phyloP scores from a whole-genome alignment of 2,797 vertebrate species.

The Cossypha caffra region DNA sequence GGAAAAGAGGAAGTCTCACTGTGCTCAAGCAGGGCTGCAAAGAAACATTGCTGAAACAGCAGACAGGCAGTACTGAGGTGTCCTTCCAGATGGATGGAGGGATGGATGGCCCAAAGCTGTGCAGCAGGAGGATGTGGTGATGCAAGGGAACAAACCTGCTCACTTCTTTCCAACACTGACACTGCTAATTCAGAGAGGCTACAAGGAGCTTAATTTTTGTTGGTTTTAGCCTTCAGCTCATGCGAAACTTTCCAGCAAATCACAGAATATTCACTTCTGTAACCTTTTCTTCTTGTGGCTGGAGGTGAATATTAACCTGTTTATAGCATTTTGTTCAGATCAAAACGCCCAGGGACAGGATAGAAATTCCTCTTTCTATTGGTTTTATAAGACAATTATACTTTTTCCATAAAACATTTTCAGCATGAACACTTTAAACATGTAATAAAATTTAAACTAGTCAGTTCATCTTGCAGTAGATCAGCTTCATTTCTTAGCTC shows the following conservation, averaged over 20 bases:
- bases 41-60: neutral
- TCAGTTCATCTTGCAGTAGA: neutral
- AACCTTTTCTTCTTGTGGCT: neutral
- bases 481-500: neutral
- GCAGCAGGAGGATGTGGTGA: neutral
- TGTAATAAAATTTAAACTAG: neutral
- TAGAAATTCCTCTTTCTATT: neutral
- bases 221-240: neutral
- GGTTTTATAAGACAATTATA: neutral
- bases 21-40: neutral
- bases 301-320: neutral
- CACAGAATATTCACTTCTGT: neutral
- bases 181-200: neutral
- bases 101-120: neutral
- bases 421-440: neutral
- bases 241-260: neutral
- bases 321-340: neutral
- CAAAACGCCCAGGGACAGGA: neutral
- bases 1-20: neutral
- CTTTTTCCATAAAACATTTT: neutral
- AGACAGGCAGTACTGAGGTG: neutral
- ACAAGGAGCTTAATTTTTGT: neutral
- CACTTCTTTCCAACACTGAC: neutral
- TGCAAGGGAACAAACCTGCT: neutral
- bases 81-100: neutral